These are phyloP conservation scores for Melanaphis sacchari DNA, from an alignment of 1,140 invertebrate species.

Conservation along the genomic window DNA sequence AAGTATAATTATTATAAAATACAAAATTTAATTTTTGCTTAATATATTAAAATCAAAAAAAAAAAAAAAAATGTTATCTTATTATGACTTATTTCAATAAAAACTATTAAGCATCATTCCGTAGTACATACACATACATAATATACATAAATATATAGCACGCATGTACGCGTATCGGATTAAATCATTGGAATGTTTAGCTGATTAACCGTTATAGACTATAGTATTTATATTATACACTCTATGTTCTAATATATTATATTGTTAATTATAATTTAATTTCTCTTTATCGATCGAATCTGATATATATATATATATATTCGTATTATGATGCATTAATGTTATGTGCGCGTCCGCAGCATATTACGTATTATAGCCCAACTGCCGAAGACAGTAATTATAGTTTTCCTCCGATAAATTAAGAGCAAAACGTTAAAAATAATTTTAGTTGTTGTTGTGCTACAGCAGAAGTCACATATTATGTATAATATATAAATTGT, in stretches of 20 bases:
- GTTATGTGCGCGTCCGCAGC: not conserved
- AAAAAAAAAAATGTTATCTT: no score
- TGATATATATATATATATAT: no score
- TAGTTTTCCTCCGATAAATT: slow-evolving; percentile 28
- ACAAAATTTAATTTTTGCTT: not conserved
- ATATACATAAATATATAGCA: not conserved
- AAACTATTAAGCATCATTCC: no score
- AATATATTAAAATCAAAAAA: not conserved
- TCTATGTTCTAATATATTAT: not conserved
- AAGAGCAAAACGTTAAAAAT: slow-evolving; percentile 28
- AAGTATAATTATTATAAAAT: not conserved
- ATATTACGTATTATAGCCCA: not conserved
- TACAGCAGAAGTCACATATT: not conserved
- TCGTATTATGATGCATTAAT: slow-evolving; percentile 3
- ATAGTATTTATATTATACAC: not conserved
- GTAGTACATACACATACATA: not conserved
- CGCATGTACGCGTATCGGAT: not conserved
- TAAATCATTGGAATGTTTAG: not conserved
- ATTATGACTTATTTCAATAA: not conserved
- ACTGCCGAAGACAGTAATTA: slow-evolving; percentile 29
- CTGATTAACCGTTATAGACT: not conserved
- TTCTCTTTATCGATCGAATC: slow-evolving; percentile 9
- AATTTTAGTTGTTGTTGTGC: not conserved
- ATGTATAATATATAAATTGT: not conserved
- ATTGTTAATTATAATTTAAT: slow-evolving; percentile 7